Evolutionary conservation across 2,888 invertebrate genomes (phyloP).

Genomic region (Netelia melanura): DNA sequence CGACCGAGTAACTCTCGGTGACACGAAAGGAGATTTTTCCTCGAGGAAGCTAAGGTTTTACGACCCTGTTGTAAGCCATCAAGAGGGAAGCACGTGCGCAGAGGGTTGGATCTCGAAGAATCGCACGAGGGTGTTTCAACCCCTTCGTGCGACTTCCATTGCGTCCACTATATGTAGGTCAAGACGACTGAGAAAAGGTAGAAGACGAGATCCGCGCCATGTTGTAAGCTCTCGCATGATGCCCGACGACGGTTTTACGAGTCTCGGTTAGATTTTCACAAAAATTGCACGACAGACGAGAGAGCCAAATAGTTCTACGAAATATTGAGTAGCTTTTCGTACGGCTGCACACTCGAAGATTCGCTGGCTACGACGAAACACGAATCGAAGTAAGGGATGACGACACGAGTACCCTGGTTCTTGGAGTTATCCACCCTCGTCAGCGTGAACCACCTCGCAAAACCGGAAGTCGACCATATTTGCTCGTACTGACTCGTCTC

Average conservation of each 20-base stretch:
- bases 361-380: background rate
- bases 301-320: background rate
- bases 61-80: conserved; percentile 29
- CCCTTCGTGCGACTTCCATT: no score
- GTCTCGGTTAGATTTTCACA: conserved; percentile 9
- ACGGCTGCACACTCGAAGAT: background rate
- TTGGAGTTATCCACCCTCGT: no score
- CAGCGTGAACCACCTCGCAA: no score
- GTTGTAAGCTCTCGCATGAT: background rate
- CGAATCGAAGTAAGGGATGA: background rate
- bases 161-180: conserved; percentile 66
- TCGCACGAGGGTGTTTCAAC: background rate
- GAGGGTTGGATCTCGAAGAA: no score
- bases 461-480: background rate
- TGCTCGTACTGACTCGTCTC: background rate
- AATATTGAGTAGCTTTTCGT: background rate
- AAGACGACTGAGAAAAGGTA: conserved; percentile 63
- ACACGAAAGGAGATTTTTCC: conserved; percentile 20
- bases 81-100: conserved; percentile 11
- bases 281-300: background rate
- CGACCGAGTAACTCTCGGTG: background rate
- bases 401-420: no score
- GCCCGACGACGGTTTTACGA: conserved; percentile 35
- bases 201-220: conserved; percentile 22
- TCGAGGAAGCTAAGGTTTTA: conserved; percentile 27